Conservation (phyloP, 2,797 vertebrate species). For the Pteronotus mesoamericanus region DNA sequence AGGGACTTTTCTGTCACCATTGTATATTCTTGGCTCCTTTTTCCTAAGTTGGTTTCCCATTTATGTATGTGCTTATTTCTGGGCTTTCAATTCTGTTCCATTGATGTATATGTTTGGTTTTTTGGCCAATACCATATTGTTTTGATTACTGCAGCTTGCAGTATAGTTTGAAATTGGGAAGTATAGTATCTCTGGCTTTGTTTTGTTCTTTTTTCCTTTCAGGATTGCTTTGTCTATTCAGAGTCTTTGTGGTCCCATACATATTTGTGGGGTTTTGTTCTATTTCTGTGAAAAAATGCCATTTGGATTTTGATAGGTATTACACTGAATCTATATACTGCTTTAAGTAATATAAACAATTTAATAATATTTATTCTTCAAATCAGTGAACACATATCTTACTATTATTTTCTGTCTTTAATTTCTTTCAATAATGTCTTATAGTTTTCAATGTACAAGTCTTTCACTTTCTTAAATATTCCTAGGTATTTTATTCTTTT, state of each 20-base stretch:
- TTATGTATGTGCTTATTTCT: neutral
- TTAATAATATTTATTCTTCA: neutral
- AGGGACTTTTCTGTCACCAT: neutral
- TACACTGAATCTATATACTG: neutral
- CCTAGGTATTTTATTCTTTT: neutral
- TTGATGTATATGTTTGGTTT: neutral
- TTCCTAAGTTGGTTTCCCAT: neutral
- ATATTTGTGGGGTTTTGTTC: neutral
- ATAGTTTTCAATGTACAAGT: neutral
- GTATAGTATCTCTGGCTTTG: neutral
- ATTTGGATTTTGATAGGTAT: neutral
- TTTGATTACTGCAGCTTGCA: neutral
- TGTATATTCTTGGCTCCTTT: neutral
- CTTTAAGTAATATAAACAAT: neutral
- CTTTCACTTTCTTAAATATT: neutral
- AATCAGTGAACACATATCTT: neutral
- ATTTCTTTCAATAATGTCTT: neutral
- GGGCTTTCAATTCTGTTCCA: too few species aligned
- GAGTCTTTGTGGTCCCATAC: neutral
- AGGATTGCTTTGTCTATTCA: neutral
- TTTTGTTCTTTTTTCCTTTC: neutral
- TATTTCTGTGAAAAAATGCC: neutral
- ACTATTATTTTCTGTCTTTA: neutral
- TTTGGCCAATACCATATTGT: neutral
- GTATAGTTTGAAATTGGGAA: neutral